Conservation (phyloP, 2,888 invertebrate genomes). For the Epirrita christyi region DNA sequence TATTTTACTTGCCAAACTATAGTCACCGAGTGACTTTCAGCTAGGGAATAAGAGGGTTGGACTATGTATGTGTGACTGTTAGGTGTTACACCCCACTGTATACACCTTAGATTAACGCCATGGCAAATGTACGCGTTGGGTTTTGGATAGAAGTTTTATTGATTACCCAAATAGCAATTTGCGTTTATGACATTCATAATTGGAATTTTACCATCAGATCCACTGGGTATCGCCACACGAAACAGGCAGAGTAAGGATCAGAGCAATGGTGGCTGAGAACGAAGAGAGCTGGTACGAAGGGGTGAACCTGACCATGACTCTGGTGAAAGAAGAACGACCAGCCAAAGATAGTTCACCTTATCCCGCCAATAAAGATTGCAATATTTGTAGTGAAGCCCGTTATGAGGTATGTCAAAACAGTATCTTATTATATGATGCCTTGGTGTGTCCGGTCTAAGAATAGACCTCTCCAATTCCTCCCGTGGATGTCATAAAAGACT, state of each 20-base stretch:
- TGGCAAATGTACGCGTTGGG: no score
- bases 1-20: no score
- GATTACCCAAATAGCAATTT: not conserved
- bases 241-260: conserved; percentile 60
- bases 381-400: conserved; percentile 72
- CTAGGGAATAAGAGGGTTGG: no score
- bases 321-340: conserved; percentile 59
- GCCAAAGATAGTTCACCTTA: conserved; percentile 63
- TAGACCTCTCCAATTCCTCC: no score
- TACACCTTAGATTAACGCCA: no score
- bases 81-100: no score
- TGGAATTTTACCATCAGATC: conserved; percentile 49
- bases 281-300: conserved; percentile 69
- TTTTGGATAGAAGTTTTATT: no score
- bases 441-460: no score
- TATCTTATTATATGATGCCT: no score
- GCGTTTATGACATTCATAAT: not conserved
- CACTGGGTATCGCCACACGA: conserved; percentile 76
- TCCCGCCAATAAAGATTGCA: conserved; percentile 49
- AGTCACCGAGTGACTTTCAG: no score
- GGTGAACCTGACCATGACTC: conserved; percentile 56
- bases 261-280: conserved; percentile 77
- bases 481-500: no score
- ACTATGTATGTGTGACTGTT: no score
- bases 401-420: conserved; percentile 63